Evolutionary conservation across 2,888 invertebrate genomes (phyloP).

Genomic region (Diarsia dahlii): DNA sequence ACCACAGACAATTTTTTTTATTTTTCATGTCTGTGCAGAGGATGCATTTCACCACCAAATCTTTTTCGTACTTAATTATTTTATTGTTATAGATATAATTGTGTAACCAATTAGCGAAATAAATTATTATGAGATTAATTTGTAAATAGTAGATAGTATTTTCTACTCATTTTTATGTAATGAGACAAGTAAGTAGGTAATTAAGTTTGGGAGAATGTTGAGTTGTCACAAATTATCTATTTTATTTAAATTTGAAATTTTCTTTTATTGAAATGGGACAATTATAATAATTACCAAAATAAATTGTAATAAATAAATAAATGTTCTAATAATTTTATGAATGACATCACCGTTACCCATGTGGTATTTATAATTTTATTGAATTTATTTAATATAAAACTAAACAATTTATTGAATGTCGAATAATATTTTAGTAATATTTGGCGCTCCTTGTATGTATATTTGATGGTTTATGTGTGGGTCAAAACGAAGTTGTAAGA

Average conservation of each 20-base stretch:
- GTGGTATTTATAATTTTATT: conserved; percentile 43
- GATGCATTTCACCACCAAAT: conserved; percentile 82
- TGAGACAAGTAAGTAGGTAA: conserved; percentile 32
- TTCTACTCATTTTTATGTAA: conserved; percentile 50
- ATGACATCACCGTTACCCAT: conserved; percentile 44
- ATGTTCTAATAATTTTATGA: conserved; percentile 14
- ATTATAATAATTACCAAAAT: conserved; percentile 10
- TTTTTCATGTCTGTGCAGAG: conserved; percentile 18
- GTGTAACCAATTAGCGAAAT: conserved; percentile 55
- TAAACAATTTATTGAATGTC: conserved; percentile 20
- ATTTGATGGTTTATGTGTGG: conserved; percentile 66
- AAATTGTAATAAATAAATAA: not conserved
- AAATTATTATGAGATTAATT: conserved; percentile 69
- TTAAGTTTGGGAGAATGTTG: conserved; percentile 23
- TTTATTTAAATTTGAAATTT: conserved; percentile 9
- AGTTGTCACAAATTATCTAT: conserved; percentile 25
- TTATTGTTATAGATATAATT: conserved; percentile 56
- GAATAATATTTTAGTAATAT: conserved; percentile 40
- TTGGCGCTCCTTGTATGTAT: conserved; percentile 67
- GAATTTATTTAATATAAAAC: conserved; percentile 27
- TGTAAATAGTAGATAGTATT: conserved; percentile 68
- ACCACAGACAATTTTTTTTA: conserved; percentile 8
- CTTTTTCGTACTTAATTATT: conserved; percentile 81
- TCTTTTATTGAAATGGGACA: conserved; percentile 2
- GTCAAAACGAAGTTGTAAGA: conserved; percentile 64